A percentile compares a stretch with the other conserved stretches of the same genome.
phyloP scores from a whole-genome alignment of 2,797 vertebrate species.

The Podargus strigoides region DNA sequence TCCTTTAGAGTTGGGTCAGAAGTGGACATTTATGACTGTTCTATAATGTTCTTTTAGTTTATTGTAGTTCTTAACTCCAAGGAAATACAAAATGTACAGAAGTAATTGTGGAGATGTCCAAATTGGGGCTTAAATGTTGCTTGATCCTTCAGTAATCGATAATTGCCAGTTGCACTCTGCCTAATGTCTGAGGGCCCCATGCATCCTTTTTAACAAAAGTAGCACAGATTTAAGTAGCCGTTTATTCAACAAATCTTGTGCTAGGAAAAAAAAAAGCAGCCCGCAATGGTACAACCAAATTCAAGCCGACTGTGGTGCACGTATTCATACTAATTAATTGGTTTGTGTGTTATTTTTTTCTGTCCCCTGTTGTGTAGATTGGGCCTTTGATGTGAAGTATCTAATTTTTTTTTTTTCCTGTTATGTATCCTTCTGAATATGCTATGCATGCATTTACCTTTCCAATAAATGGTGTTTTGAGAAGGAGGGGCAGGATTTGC shows the following conservation, averaged over 20 bases:
- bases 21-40: neutral
- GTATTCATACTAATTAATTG: neutral
- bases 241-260: neutral
- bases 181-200: neutral
- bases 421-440: neutral
- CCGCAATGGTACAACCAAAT: neutral
- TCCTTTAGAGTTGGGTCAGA: neutral
- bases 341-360: neutral
- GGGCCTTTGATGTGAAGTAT: neutral
- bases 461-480: neutral
- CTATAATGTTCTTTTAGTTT: neutral
- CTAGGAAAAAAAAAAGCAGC: neutral
- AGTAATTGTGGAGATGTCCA: neutral
- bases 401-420: neutral
- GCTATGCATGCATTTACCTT: neutral
- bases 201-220: neutral
- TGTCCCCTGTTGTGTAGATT: rapidly evolving
- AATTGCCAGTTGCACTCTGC: neutral
- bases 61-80: neutral
- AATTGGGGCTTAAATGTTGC: neutral
- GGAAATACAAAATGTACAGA: neutral
- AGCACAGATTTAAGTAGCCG: neutral
- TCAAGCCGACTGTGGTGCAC: neutral
- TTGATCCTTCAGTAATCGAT: neutral
- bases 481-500: neutral